phyloP scores from a whole-genome alignment of 2,888 invertebrate species.

The Drosophila meridionalis region DNA sequence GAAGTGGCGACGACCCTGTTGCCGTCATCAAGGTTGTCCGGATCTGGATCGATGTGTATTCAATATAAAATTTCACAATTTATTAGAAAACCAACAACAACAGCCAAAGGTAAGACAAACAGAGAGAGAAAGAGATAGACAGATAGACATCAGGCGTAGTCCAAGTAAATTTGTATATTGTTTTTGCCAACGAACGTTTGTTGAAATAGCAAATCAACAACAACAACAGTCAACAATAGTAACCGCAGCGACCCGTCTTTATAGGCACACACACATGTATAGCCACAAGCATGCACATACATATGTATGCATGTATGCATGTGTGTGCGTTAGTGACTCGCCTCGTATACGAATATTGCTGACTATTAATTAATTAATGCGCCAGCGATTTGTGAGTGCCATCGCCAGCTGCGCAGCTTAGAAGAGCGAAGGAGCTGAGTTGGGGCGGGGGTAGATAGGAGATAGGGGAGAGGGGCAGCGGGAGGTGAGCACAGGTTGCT shows the following conservation, averaged over 20 bases:
- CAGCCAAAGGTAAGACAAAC: conserved; percentile 11
- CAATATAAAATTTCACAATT: conserved; percentile 59
- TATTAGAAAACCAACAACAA: conserved; percentile 44
- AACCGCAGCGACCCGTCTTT: conserved; percentile 26
- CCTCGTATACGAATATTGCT: conserved; percentile 24
- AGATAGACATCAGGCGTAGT: conserved; percentile 13
- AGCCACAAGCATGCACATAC: not conserved
- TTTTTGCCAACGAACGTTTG: conserved; percentile 34
- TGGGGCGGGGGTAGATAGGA: not conserved
- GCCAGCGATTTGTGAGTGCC: conserved; percentile 48
- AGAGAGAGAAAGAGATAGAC: conserved; percentile 19
- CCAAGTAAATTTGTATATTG: conserved; percentile 45
- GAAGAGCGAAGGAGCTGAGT: not conserved
- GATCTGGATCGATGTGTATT: conserved; percentile 38
- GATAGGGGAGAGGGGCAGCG: not conserved
- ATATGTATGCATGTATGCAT: too few relatives aligned
- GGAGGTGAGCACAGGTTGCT: not conserved
- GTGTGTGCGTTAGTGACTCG: conserved; percentile 6
- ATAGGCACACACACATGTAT: not conserved
- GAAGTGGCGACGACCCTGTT: conserved; percentile 21
- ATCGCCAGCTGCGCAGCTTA: conserved; percentile 29
- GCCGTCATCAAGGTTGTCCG: conserved; percentile 45
- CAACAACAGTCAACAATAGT: conserved; percentile 16
- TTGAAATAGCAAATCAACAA: conserved; percentile 32
- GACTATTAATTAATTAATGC: conserved; percentile 71